Evolutionary conservation across 1,140 invertebrate genomes (phyloP).

Genomic region (Drosophila albomicans): DNA sequence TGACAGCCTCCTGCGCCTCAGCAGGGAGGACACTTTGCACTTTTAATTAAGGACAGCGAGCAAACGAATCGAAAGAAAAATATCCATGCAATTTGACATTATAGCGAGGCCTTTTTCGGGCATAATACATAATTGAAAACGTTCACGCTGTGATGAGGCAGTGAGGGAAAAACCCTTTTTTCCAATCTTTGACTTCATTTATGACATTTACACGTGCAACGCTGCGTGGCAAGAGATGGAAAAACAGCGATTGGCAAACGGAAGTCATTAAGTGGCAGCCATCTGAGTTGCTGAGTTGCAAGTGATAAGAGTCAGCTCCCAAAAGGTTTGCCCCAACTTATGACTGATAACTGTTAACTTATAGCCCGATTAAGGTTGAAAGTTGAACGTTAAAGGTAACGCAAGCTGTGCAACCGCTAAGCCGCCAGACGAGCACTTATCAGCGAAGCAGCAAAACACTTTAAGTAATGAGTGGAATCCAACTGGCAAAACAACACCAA

Average conservation of each 20-base stretch:
- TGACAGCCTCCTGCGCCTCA: slow-evolving; percentile 25
- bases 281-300: slow-evolving; percentile 46
- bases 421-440: slow-evolving; percentile 63
- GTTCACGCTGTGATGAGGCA: slow-evolving; percentile 18
- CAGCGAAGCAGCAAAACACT: slow-evolving; percentile 35
- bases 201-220: slow-evolving; percentile 58
- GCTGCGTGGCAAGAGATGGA: slow-evolving; percentile 30
- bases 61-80: slow-evolving; percentile 35
- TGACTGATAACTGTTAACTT: slow-evolving; percentile 60
- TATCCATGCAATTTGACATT: slow-evolving; percentile 52
- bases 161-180: slow-evolving; percentile 18
- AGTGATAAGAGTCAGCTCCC: slow-evolving; percentile 42
- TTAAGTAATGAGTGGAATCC: slow-evolving; percentile 14
- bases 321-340: slow-evolving; percentile 9
- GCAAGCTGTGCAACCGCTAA: slow-evolving; percentile 47
- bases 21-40: slow-evolving; percentile 43
- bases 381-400: no score
- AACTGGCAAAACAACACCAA: slow-evolving; percentile 22
- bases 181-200: slow-evolving; percentile 39
- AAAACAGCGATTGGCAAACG: not conserved
- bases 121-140: slow-evolving; percentile 58
- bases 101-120: slow-evolving; percentile 26
- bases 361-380: not conserved
- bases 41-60: slow-evolving; percentile 62
- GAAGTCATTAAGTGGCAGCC: slow-evolving; percentile 30